These are phyloP conservation scores for Hydrotaea cyrtoneurina DNA, from an alignment of 2,888 invertebrate genomes.

Conservation along the genomic window DNA sequence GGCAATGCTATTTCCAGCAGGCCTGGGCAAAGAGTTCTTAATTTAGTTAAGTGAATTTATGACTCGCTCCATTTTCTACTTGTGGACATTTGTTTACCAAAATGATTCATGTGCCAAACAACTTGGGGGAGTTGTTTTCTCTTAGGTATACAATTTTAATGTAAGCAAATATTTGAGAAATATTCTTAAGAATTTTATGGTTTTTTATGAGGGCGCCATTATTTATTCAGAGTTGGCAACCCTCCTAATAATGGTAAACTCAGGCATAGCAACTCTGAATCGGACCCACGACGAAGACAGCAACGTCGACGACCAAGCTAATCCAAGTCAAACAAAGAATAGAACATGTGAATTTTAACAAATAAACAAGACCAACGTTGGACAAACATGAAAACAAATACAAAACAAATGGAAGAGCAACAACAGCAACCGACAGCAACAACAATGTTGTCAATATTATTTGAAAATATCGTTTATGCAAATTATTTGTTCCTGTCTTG, in stretches of 20 bases:
- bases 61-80: not conserved
- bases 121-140: constrained; percentile 15
- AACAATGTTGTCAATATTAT: constrained; percentile 9
- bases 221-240: not conserved
- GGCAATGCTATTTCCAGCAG: too few species aligned
- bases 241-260: constrained; percentile 2
- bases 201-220: constrained; percentile 21
- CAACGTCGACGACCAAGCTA: not conserved
- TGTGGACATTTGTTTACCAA: constrained; percentile 40
- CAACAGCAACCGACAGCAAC: not conserved
- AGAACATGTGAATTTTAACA: constrained; percentile 57
- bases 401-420: not conserved
- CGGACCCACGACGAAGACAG: not conserved
- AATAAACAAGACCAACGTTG: constrained; percentile 40
- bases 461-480: constrained; percentile 44
- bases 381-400: not conserved
- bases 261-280: not conserved
- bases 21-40: not conserved
- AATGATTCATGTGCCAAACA: constrained; percentile 46
- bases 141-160: not conserved
- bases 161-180: constrained; percentile 9
- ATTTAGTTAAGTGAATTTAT: not conserved
- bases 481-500: constrained; percentile 52
- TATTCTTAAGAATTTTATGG: not conserved
- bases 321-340: constrained; percentile 18